Evolutionary conservation across 2,888 invertebrate genomes (phyloP), one percentile per base, ranked within the genome.

Genomic region (Eucera pruinosa): DNA sequence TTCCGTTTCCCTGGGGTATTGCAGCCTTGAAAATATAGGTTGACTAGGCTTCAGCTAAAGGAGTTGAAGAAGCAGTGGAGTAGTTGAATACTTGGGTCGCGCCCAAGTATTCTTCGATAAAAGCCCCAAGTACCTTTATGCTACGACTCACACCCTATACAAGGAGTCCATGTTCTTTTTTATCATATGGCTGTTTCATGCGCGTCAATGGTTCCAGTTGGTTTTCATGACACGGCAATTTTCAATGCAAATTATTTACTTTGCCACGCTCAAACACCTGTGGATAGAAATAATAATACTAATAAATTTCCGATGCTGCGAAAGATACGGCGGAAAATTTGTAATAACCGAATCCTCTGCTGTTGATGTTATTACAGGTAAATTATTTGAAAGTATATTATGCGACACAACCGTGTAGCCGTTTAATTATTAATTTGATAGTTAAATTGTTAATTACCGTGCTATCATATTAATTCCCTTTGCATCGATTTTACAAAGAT

Each of bases 51-150:
- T 67, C 54, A 66, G 75, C 71, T 72, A 57, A 83, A 81, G 78
- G 74, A 80, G 72, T 71, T 65, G 85, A 83, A 74, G 85, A 73
- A 73, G 81, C 79, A 74, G 79, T 80, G 77, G 81, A 87, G 84
- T 86, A 84, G 78, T 85, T 82, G 85, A 88, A 84, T 86, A 83
- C 85, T 87, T 84, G 85, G 88, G 87, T 86, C 73, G 75, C 85
- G 72, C 83, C 86, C 81, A 87, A 89, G 87, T 87, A 87, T 86
- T 86, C 75, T 79, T 81, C 79, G 85, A 87, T 87, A 87, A 88
- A 86, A 83, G 82, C 71, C 60, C 57, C 72, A 45, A 85, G 81
- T 79, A 81, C 77, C 82, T 86, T 83, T 85, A 68, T 85, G 68
- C 70, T 65, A 60, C 72, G 62, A 27, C 52, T 65, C 72, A n/a